A percentile compares a stretch with the other conserved stretches of the same genome.
These are phyloP conservation scores for Imbricaverruca yamaguchii DNA, from an alignment of 2,888 invertebrate genomes.

Conservation along the genomic window DNA sequence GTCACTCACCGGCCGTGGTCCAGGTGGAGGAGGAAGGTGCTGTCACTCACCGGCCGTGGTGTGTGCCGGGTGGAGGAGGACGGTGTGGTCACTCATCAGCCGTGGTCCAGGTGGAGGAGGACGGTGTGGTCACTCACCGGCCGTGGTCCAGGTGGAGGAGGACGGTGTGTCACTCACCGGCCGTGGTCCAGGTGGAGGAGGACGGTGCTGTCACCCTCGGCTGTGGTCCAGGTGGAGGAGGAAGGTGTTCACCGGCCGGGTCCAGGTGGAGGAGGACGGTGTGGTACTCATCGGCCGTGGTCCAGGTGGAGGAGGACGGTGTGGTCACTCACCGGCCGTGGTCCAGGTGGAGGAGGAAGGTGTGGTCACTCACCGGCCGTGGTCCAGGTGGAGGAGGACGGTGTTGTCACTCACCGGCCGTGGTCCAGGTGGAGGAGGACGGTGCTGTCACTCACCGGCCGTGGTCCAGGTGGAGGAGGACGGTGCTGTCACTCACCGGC, in stretches of 20 bases:
- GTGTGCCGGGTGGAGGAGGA: conserved; percentile 87
- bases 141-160: too few species aligned
- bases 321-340: too few species aligned
- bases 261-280: neutral
- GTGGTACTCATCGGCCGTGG: neutral
- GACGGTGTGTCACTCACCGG: neutral
- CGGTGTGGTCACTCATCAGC: conserved; percentile 52
- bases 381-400: too few species aligned
- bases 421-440: conserved; percentile 93
- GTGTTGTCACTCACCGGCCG: conserved; percentile 40
- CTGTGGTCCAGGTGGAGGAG: conserved; percentile 90
- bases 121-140: too few species aligned
- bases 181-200: neutral
- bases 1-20: neutral
- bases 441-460: conserved; percentile 44
- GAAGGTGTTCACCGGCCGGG: too few species aligned
- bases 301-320: too few species aligned
- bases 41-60: conserved; percentile 55
- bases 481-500: too few species aligned
- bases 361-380: neutral
- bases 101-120: neutral
- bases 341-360: too few species aligned
- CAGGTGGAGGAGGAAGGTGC: too few species aligned
- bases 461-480: neutral
- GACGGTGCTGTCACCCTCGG: neutral